A percentile compares a stretch with the other conserved stretches of the same genome.
phyloP scores from a whole-genome alignment of 2,113 vertebrate species.

The Nothoprocta pentlandii region DNA sequence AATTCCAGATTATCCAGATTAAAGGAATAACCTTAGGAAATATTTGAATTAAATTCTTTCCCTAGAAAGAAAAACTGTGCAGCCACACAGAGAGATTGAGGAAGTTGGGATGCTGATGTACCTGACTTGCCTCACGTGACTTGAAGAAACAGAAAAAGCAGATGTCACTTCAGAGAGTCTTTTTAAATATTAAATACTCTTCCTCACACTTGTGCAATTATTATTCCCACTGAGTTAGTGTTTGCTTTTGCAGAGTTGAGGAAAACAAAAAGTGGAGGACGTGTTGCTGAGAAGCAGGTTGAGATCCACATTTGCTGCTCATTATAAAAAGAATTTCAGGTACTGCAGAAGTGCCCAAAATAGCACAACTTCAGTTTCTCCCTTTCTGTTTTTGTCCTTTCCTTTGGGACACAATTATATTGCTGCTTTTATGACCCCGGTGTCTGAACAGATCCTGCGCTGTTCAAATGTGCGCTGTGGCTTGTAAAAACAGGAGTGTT shows the following conservation, averaged over 20 bases:
- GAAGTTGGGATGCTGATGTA: not conserved
- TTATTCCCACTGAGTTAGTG: rapidly evolving
- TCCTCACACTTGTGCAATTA: not conserved
- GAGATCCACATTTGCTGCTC: not conserved
- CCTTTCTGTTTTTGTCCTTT: not conserved
- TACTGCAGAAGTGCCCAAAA: not conserved
- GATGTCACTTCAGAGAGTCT: not conserved
- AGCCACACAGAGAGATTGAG: not conserved
- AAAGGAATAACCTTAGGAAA: not conserved
- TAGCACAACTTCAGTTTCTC: not conserved
- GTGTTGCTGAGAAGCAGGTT: not conserved
- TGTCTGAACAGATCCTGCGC: not conserved
- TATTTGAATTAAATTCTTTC: not conserved
- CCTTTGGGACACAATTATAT: not conserved
- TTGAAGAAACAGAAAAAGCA: not conserved
- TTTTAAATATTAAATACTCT: not conserved
- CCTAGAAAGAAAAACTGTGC: not conserved
- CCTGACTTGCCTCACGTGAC: not conserved
- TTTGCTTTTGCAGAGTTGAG: not conserved
- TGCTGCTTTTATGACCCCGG: not conserved
- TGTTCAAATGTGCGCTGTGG: not conserved
- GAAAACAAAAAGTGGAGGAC: not conserved
- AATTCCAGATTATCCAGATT: not conserved
- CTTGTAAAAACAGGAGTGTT: not conserved
- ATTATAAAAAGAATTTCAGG: not conserved